phyloP scores from a whole-genome alignment of 1,140 invertebrate species.

The Neodiprion pinetum region DNA sequence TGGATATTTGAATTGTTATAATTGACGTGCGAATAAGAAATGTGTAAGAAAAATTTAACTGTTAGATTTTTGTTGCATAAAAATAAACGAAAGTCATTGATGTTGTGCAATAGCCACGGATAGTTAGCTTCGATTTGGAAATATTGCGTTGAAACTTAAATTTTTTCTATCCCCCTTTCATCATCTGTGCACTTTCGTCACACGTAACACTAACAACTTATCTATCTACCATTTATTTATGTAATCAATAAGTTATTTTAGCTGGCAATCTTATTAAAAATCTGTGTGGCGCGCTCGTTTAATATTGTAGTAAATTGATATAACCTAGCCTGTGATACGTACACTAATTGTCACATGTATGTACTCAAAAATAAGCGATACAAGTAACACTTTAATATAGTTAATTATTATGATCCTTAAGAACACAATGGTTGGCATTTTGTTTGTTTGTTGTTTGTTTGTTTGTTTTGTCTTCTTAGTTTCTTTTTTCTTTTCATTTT shows the following conservation, averaged over 20 bases:
- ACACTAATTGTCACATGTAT: neutral
- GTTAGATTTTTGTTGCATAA: neutral
- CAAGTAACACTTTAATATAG: conserved; percentile 16
- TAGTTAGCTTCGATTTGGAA: conserved; percentile 41
- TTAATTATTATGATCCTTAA: conserved; percentile 50
- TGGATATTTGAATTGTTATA: too few species aligned
- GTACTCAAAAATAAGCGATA: conserved; percentile 2
- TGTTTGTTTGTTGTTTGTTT: conserved; percentile 37
- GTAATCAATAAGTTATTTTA: neutral
- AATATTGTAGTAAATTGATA: conserved; percentile 34
- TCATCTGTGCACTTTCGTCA: conserved; percentile 18
- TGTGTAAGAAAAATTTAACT: neutral
- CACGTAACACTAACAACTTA: conserved; percentile 38
- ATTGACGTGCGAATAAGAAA: too few species aligned
- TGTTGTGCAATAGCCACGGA: neutral
- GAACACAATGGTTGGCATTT: conserved; percentile 56
- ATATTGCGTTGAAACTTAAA: conserved; percentile 39
- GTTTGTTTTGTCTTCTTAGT: conserved; percentile 33
- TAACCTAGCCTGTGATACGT: too few species aligned
- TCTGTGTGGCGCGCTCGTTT: conserved; percentile 18
- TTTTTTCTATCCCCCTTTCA: conserved; percentile 38
- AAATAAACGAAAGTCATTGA: neutral
- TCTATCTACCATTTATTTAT: conserved; percentile 26
- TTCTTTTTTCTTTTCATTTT: conserved; percentile 11
- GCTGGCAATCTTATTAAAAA: neutral